These are phyloP conservation scores for Zoanthus sansibaricus DNA, from an alignment of 92 coral and sea anemone genomes.

Conservation along the genomic window DNA sequence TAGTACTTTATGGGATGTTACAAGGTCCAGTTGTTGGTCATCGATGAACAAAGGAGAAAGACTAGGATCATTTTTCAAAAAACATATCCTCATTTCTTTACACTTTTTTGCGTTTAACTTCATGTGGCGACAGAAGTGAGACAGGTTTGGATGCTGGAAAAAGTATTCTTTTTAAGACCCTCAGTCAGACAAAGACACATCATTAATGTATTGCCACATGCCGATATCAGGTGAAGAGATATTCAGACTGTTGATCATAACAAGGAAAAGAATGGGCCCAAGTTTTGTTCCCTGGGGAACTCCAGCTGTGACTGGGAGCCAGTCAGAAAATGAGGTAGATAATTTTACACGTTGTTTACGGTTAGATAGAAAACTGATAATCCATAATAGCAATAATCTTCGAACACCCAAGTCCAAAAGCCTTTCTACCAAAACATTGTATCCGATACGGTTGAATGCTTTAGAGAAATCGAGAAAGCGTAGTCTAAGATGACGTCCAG, in stretches of 20 bases:
- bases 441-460: slow-evolving; percentile 51
- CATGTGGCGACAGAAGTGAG: slow-evolving; percentile 45
- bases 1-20: slow-evolving; percentile 53
- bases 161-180: slow-evolving; percentile 31
- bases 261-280: slow-evolving; percentile 2
- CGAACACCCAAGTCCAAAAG: slow-evolving; percentile 45
- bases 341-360: slow-evolving; percentile 39
- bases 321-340: slow-evolving; percentile 28
- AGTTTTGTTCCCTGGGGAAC: slow-evolving; percentile 55
- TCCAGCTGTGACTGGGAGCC: slow-evolving; percentile 53
- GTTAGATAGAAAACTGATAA: slow-evolving; percentile 47
- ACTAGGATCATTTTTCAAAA: slow-evolving; percentile 21
- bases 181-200: slow-evolving; percentile 40
- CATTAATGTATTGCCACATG: slow-evolving; percentile 52
- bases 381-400: slow-evolving; percentile 41
- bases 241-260: slow-evolving; percentile 52
- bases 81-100: slow-evolving; percentile 57
- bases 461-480: slow-evolving; percentile 50
- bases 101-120: slow-evolving; percentile 62
- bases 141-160: slow-evolving; percentile 29
- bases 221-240: slow-evolving; percentile 11
- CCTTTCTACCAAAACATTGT: slow-evolving; percentile 40
- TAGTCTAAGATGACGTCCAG: slow-evolving; percentile 39
- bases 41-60: slow-evolving; percentile 38
- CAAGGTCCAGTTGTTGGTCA: slow-evolving; percentile 55